Conservation (phyloP, 2,113 vertebrate species). For the Mobula hypostoma region DNA sequence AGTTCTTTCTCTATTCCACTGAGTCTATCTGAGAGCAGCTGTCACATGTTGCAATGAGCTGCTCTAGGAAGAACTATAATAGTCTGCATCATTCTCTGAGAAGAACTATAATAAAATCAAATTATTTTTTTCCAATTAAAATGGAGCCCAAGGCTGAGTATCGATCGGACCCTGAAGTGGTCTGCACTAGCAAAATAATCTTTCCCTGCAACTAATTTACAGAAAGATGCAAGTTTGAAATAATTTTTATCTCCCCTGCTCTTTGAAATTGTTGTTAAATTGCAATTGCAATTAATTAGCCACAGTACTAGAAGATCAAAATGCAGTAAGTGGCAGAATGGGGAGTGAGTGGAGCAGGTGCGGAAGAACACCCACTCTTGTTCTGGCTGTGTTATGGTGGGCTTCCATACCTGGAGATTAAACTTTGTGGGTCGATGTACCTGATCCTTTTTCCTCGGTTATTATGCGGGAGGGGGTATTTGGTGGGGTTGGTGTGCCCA, state of each 20-base stretch:
- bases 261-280: too few species aligned
- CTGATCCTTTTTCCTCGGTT: too few species aligned
- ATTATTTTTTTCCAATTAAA: neutral
- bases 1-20: neutral
- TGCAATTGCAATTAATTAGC: too few species aligned
- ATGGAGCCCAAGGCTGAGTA: neutral
- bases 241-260: neutral
- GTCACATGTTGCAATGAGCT: neutral
- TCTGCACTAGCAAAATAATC: neutral
- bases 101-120: neutral
- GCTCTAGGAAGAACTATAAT: neutral
- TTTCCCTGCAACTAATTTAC: neutral
- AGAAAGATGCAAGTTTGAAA: neutral
- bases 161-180: neutral
- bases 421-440: neutral
- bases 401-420: neutral
- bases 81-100: neutral
- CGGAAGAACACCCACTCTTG: neutral
- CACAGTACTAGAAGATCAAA: neutral
- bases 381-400: neutral
- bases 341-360: neutral
- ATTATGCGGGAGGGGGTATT: too few species aligned
- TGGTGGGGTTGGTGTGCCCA: too few species aligned
- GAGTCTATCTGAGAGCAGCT: neutral
- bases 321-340: neutral